Percentiles rank a stretch among this genome's conserved stretches.
Conservation (phyloP, 1,140 invertebrate species). For the Megalonaias nervosa region DNA sequence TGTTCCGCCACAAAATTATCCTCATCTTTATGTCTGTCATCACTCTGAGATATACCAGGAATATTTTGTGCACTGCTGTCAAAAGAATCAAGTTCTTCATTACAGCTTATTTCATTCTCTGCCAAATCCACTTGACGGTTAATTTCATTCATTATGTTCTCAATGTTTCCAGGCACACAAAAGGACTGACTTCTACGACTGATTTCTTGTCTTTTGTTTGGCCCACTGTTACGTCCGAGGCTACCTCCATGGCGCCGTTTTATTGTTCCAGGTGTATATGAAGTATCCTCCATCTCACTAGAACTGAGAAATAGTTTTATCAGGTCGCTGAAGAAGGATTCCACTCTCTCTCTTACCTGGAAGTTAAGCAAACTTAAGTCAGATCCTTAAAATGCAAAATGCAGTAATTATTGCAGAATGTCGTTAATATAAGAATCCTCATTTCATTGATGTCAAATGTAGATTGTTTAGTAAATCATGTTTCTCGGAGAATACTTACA, state of each 20-base stretch:
- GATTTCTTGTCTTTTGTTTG: constrained; percentile 27
- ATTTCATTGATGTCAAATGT: too few relatives aligned
- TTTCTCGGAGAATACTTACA: too few relatives aligned
- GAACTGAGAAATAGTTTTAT: constrained; percentile 42
- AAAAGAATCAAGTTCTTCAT: too few relatives aligned
- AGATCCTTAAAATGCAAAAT: too few relatives aligned
- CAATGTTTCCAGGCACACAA: constrained; percentile 35
- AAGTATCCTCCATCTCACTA: constrained; percentile 35
- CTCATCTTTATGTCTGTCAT: too few relatives aligned
- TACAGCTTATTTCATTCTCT: constrained; percentile 8
- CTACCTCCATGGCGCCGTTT: constrained; percentile 43
- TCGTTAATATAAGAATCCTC: too few relatives aligned
- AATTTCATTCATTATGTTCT: constrained; percentile 36
- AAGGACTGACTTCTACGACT: constrained; percentile 44
- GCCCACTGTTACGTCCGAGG: constrained; percentile 32
- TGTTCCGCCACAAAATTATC: too few relatives aligned
- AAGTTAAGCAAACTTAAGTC: constrained; percentile 15
- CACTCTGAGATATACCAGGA: too few relatives aligned
- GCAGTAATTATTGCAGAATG: too few relatives aligned
- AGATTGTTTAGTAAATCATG: too few relatives aligned
- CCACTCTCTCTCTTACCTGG: constrained; percentile 64
- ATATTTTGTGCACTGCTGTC: too few relatives aligned
- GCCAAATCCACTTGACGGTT: constrained; percentile 16
- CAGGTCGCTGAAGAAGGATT: constrained; percentile 69
- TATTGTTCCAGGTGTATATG: constrained; percentile 49